Evolutionary conservation across 2,797 vertebrate species (phyloP), one percentile per base, ranked within the genome.

Genomic region (Brachyalestes nurse): DNA sequence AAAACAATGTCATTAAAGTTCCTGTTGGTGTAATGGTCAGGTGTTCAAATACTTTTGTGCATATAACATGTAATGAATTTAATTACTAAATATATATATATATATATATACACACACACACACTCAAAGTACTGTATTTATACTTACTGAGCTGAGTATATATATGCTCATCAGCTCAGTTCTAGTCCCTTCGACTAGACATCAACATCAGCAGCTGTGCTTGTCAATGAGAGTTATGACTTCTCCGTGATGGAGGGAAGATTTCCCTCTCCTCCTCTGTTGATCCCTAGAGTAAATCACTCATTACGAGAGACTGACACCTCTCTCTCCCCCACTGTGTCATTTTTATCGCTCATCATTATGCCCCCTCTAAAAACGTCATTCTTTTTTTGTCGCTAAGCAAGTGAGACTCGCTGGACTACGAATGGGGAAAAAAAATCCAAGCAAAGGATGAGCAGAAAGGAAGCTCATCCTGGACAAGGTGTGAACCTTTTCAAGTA

Each of bases 251-350:
- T 75, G 62, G 62, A 79, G 74, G n/a, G 42, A 75, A 65, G 47
- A 57, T 80, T 57, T 72, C 53, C 71, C 47, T 67, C 72, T 58
- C 62, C 72, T 80, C 23, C 53, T 51, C 70, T 16, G 64, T 21
- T 34, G 19, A 71, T 78, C 78, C 62, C 75, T n/a, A 60, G 74
- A 83, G 77, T 58, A 83, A 85, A 83, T 83, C 71, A 45, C 51
- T 83, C 65, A 80, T 83, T 83, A 78, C 40, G 8, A 5, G 78
- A 78, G 75, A 85, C 60, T 25, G n/a, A 40, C 75, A 60, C 70
- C 64, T 75, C 42, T 74, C 79, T 83, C 38, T 42, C 51, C 38
- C 34, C 51, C 67, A 38, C 45, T 25, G 10, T 38, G 66, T 69
- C 67, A 21, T 16, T 62, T 65, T 74, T 65, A 64, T 77, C 67